A percentile compares a stretch with the other conserved stretches of the same genome.
Conservation (phyloP, 1,140 invertebrate species). For the Liolophura sinensis region DNA sequence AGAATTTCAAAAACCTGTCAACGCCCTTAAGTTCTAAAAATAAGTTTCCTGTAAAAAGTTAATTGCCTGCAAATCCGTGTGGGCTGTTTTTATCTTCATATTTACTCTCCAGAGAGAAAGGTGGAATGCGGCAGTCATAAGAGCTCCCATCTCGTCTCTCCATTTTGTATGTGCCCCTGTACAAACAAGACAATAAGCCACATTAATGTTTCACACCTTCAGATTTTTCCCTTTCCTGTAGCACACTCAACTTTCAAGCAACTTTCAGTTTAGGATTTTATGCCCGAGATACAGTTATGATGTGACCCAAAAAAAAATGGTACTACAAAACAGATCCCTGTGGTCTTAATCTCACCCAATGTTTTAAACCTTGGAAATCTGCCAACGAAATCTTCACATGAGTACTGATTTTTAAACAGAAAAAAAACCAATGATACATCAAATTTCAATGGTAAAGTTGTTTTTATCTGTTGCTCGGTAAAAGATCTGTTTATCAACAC, state of each 20-base stretch:
- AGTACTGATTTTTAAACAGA: too few species aligned
- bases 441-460: too few species aligned
- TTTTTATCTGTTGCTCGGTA: too few species aligned
- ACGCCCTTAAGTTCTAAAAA: too few species aligned
- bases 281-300: not conserved
- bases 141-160: conserved; percentile 93
- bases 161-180: conserved; percentile 94
- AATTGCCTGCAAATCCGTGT: conserved; percentile 22
- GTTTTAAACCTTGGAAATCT: too few species aligned
- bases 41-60: not conserved
- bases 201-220: not conserved
- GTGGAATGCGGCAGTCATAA: conserved; percentile 95
- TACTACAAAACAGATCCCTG: not conserved
- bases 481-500: too few species aligned
- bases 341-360: too few species aligned
- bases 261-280: not conserved
- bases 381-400: too few species aligned
- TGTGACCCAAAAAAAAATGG: not conserved
- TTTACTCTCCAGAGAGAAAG: conserved; percentile 94
- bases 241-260: not conserved
- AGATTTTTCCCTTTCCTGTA: not conserved
- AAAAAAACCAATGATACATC: too few species aligned
- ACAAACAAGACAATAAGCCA: conserved; percentile 26
- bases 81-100: conserved; percentile 63
- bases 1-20: too few species aligned